These are phyloP conservation scores for Ditula angustiorana DNA, from an alignment of 2,888 invertebrate genomes.

Conservation along the genomic window DNA sequence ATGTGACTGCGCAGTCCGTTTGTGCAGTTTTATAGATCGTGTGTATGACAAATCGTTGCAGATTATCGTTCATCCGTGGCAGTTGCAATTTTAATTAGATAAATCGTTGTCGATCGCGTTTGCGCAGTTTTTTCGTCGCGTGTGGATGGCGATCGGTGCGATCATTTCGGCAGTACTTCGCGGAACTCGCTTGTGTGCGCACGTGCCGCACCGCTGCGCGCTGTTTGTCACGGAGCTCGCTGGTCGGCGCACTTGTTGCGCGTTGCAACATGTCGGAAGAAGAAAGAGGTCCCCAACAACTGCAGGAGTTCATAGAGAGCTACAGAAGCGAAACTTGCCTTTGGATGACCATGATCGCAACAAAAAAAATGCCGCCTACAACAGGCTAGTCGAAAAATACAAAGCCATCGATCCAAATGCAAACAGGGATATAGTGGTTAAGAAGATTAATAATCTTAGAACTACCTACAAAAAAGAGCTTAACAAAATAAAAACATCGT, in stretches of 20 bases:
- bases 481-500: slow-evolving; percentile 31
- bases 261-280: slow-evolving; percentile 5
- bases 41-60: slow-evolving; percentile 39
- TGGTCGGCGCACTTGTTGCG: slow-evolving; percentile 1
- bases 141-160: slow-evolving; percentile 7
- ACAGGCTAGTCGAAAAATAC: slow-evolving; percentile 36
- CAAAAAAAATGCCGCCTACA: slow-evolving; percentile 39
- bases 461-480: slow-evolving; percentile 34
- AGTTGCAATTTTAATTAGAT: slow-evolving; percentile 39
- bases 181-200: too few relatives aligned
- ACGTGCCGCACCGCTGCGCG: too few relatives aligned
- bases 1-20: background rate
- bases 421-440: slow-evolving; percentile 28
- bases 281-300: slow-evolving; percentile 25
- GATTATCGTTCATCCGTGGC: slow-evolving; percentile 39
- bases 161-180: slow-evolving; percentile 19
- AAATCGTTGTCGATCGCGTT: slow-evolving; percentile 32
- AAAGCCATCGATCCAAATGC: slow-evolving; percentile 34
- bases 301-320: slow-evolving; percentile 39
- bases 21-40: slow-evolving; percentile 28
- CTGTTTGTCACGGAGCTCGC: too few relatives aligned
- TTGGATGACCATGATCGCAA: slow-evolving; percentile 38
- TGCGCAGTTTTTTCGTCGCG: slow-evolving; percentile 12
- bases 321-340: slow-evolving; percentile 35
- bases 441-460: slow-evolving; percentile 31